Percentiles rank a stretch among this genome's conserved stretches.
Conservation (phyloP, 2,797 vertebrate genomes). For the Neopelma chrysocephalum region DNA sequence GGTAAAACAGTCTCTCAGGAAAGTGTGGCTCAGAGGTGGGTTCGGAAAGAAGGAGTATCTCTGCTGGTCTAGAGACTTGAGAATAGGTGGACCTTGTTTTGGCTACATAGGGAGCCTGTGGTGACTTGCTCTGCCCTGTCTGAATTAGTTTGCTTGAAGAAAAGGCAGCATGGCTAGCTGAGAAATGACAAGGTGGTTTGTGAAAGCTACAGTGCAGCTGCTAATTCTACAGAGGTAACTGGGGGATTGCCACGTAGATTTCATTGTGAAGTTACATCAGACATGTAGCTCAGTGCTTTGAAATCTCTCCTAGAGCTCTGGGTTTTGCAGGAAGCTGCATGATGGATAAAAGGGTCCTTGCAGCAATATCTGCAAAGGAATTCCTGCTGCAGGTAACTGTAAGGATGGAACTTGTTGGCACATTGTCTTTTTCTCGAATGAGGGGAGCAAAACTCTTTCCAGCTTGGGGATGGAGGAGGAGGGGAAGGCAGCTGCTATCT, state of each 20-base stretch:
- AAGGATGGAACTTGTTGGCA: neutral
- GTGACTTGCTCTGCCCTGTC: neutral
- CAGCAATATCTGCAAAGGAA: neutral
- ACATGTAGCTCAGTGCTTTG: neutral
- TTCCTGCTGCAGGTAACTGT: neutral
- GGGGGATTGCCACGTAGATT: neutral
- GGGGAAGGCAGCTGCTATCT: neutral
- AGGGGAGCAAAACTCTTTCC: neutral
- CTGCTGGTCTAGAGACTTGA: neutral
- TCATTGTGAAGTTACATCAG: neutral
- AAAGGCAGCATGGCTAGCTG: neutral
- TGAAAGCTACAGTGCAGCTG: neutral
- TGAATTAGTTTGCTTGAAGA: neutral
- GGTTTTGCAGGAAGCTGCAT: neutral
- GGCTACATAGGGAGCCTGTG: neutral
- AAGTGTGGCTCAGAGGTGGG: neutral
- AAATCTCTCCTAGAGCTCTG: neutral
- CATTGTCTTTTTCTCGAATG: neutral
- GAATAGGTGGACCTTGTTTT: neutral
- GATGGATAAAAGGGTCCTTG: neutral
- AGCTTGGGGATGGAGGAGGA: neutral
- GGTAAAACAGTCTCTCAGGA: slow-evolving; percentile 32
- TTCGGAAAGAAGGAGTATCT: neutral
- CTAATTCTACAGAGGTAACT: neutral
- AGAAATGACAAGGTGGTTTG: neutral